phyloP scores from a whole-genome alignment of 2,797 vertebrate genomes.

The Emydoidea blandingii region DNA sequence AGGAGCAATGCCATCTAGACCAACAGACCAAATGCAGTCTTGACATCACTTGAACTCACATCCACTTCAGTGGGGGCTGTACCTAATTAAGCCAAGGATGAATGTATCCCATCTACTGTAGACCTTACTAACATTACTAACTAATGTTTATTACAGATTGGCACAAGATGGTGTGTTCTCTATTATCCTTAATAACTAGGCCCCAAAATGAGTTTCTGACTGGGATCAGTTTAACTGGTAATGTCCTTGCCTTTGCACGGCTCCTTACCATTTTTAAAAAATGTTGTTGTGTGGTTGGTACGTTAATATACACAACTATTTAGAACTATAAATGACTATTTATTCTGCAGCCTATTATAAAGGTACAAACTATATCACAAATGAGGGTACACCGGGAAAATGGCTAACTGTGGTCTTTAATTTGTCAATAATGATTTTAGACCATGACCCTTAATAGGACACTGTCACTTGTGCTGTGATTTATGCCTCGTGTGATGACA shows the following conservation, averaged over 20 bases:
- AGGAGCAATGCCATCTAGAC: conserved; percentile 13
- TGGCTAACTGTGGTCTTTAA: conserved; percentile 87
- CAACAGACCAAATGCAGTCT: neutral
- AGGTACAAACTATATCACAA: conserved; percentile 77
- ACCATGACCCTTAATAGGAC: conserved; percentile 94
- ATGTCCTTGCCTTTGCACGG: conserved; percentile 40
- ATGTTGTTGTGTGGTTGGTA: neutral
- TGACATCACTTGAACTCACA: neutral
- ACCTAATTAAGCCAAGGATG: neutral
- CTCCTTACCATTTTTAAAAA: conserved; percentile 13
- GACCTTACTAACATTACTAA: neutral
- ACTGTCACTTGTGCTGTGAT: conserved; percentile 96
- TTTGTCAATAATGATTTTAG: conserved; percentile 94
- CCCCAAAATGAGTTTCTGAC: conserved; percentile 12
- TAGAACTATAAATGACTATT: conserved; percentile 79
- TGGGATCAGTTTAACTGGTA: conserved; percentile 19
- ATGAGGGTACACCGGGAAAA: conserved; percentile 73
- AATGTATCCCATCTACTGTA: conserved; percentile 43
- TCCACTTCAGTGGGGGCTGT: neutral
- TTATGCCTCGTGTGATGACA: conserved; percentile 96
- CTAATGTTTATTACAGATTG: conserved; percentile 16
- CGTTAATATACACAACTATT: conserved; percentile 69
- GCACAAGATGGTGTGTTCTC: neutral
- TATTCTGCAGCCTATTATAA: conserved; percentile 72
- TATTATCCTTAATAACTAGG: neutral